Conservation (phyloP, 2,888 invertebrate species). For the Drosophila meridiana region DNA sequence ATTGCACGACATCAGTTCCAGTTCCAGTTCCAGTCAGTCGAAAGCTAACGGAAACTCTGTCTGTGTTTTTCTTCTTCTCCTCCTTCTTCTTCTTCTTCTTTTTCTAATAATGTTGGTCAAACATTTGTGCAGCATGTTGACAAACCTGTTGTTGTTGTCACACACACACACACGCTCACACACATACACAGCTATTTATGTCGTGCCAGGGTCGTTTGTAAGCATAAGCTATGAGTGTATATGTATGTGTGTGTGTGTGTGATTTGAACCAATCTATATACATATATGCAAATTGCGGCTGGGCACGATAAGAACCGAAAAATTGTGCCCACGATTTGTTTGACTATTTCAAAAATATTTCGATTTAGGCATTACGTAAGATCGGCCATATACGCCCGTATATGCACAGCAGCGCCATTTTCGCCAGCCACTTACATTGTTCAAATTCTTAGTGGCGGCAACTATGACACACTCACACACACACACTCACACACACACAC, state of each 20-base stretch:
- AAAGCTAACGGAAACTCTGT: not conserved
- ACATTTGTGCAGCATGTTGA: constrained; percentile 34
- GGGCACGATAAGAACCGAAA: constrained; percentile 31
- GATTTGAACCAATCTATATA: constrained; percentile 21
- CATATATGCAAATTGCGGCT: constrained; percentile 43
- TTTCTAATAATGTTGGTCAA: constrained; percentile 28
- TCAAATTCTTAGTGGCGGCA: constrained; percentile 39
- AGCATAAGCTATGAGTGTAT: not conserved
- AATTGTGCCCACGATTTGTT: constrained; percentile 46
- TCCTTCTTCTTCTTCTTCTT: not conserved
- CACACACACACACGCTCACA: not conserved
- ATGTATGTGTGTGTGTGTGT: not conserved
- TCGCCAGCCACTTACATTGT: constrained; percentile 36
- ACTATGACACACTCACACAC: constrained; percentile 66
- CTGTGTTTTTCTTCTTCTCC: not conserved
- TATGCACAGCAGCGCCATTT: constrained; percentile 4
- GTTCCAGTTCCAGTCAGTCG: constrained; percentile 15
- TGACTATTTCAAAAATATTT: constrained; percentile 32
- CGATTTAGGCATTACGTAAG: constrained; percentile 66
- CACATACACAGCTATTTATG: constrained; percentile 32
- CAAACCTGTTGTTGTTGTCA: constrained; percentile 29
- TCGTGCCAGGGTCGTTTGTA: constrained; percentile 36
- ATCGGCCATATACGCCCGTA: constrained; percentile 7
- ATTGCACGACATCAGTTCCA: constrained; percentile 20
- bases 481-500: constrained; percentile 68